Evolutionary conservation across 2,888 invertebrate genomes (phyloP).

Genomic region (Tridacna gigas): DNA sequence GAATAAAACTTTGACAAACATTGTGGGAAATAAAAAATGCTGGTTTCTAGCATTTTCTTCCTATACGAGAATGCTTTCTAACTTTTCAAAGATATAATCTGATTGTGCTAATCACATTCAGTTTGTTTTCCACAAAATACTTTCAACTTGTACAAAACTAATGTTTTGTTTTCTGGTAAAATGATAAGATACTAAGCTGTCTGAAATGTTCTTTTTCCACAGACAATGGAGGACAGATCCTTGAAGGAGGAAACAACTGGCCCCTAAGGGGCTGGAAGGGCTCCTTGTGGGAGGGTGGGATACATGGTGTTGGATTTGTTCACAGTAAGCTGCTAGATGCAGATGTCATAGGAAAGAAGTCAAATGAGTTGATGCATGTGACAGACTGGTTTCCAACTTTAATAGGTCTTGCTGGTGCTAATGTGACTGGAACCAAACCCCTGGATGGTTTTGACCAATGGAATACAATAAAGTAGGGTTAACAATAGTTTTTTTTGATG

Average conservation of each 20-base stretch:
- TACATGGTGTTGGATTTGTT: conserved; percentile 82
- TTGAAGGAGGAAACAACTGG: conserved; percentile 82
- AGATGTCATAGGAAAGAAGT: conserved; percentile 55
- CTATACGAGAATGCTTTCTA: no score
- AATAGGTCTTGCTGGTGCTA: conserved; percentile 77
- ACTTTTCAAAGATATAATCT: no score
- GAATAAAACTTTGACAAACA: no score
- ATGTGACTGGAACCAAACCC: conserved; percentile 74
- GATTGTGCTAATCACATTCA: no score
- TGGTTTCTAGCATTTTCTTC: no score
- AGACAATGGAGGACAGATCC: conserved; percentile 86
- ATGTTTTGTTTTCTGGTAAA: background rate
- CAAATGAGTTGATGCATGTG: conserved; percentile 80
- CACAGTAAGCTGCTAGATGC: conserved; percentile 68
- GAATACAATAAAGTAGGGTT: conserved; percentile 78
- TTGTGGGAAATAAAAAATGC: no score
- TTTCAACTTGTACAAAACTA: background rate
- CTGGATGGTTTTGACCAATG: conserved; percentile 83
- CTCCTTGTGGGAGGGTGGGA: conserved; percentile 83
- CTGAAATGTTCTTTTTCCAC: conserved; percentile 26
- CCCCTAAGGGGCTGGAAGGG: conserved; percentile 83
- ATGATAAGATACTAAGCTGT: background rate
- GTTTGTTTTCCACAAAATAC: no score
- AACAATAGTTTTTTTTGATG: no score
- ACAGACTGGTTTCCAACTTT: conserved; percentile 84